phyloP scores from a whole-genome alignment of 2,113 vertebrate species.

The Dicentrarchus labrax region DNA sequence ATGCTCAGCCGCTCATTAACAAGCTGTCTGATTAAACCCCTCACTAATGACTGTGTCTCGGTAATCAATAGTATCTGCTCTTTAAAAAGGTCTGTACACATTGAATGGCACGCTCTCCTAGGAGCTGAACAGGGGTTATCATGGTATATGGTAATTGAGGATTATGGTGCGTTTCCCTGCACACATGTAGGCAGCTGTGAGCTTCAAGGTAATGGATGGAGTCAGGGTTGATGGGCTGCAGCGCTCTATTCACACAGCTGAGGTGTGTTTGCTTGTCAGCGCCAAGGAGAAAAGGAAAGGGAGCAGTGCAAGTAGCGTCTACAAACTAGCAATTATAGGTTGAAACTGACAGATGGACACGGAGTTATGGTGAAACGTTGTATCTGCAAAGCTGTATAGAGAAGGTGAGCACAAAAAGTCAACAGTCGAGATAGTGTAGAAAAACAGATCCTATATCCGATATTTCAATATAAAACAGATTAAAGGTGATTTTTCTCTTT shows the following conservation, averaged over 20 bases:
- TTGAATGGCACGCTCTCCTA: constrained; percentile 47
- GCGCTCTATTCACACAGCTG: constrained; percentile 47
- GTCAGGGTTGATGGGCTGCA: constrained; percentile 44
- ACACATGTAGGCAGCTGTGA: constrained; percentile 43
- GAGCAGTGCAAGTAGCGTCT: not conserved
- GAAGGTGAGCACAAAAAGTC: constrained; percentile 20
- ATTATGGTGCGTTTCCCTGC: constrained; percentile 50
- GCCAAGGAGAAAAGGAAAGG: constrained; percentile 1
- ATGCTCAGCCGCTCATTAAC: constrained; percentile 79
- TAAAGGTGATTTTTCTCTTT: not conserved
- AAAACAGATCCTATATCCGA: not conserved
- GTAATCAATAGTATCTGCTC: constrained; percentile 82
- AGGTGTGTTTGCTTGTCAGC: constrained; percentile 37
- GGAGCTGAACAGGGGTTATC: constrained; percentile 52
- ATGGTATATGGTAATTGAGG: constrained; percentile 63
- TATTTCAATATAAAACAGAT: not conserved
- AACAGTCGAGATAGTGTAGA: not conserved
- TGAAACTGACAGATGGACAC: constrained; percentile 24
- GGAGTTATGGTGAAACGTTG: constrained; percentile 11
- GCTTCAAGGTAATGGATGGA: constrained; percentile 61
- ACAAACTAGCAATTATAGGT: constrained; percentile 31
- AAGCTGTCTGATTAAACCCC: constrained; percentile 82
- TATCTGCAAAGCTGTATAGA: not conserved
- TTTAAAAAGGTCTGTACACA: constrained; percentile 75
- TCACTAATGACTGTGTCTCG: constrained; percentile 81